Evolutionary conservation across 2,888 invertebrate species (phyloP).

Genomic region (Pimpla rufipes): DNA sequence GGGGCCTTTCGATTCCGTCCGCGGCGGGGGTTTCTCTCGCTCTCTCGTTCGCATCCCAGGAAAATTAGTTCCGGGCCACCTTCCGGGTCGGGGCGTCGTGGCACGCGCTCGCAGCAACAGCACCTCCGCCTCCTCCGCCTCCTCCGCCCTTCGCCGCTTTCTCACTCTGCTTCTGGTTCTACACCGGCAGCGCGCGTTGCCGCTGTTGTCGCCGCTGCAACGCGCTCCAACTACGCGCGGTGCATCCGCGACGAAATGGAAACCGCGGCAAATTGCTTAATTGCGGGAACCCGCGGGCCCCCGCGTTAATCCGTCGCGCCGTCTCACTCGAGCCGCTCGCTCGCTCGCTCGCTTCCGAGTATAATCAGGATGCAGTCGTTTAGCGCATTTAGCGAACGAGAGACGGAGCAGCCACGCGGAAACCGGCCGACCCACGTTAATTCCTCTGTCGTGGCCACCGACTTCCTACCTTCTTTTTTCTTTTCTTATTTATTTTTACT

Average conservation of each 20-base stretch:
- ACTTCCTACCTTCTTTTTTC: slow-evolving; percentile 16
- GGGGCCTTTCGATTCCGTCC: slow-evolving; percentile 29
- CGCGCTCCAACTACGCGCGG: slow-evolving; percentile 30
- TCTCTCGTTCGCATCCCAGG: slow-evolving; percentile 46
- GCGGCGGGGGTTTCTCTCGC: not conserved
- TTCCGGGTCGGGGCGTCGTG: slow-evolving; percentile 24
- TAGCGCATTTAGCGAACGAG: slow-evolving; percentile 78
- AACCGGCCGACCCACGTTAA: slow-evolving; percentile 77
- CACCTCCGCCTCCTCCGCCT: not conserved
- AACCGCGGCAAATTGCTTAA: slow-evolving; percentile 84
- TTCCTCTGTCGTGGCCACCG: slow-evolving; percentile 63
- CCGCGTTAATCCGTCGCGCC: slow-evolving; percentile 33
- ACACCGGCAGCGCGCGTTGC: not conserved
- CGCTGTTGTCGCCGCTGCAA: slow-evolving; percentile 24
- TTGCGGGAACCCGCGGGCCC: slow-evolving; percentile 75
- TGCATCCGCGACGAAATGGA: slow-evolving; percentile 80
- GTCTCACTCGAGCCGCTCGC: slow-evolving; percentile 28
- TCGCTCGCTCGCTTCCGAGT: slow-evolving; percentile 63
- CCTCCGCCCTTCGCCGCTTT: slow-evolving; percentile 7
- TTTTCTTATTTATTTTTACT: slow-evolving; percentile 2
- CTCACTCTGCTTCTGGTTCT: slow-evolving; percentile 15
- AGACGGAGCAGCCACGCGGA: slow-evolving; percentile 59
- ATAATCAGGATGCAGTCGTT: slow-evolving; percentile 84
- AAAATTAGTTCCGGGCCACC: slow-evolving; percentile 50
- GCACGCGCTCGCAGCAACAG: not conserved